Conservation (phyloP, 2,797 vertebrate species). For the Leucoraja ocellata region DNA sequence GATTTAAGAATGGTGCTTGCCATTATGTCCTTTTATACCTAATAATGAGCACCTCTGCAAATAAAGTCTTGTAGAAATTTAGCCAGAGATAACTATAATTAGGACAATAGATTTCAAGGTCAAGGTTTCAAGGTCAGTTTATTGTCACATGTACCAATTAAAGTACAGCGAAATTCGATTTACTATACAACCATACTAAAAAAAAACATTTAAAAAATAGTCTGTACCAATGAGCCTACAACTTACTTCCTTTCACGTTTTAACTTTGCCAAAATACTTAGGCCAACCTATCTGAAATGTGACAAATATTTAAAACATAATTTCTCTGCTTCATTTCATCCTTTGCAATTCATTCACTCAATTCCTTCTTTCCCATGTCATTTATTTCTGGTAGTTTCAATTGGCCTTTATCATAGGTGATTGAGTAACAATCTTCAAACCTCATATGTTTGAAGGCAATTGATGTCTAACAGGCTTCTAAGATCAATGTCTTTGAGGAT, state of each 20-base stretch:
- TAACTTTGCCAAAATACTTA: not conserved
- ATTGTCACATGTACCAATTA: too few relatives aligned
- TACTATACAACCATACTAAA: too few relatives aligned
- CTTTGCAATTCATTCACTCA: not conserved
- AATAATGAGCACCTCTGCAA: not conserved
- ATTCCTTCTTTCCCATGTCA: not conserved
- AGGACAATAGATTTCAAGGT: too few relatives aligned
- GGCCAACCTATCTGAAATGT: not conserved
- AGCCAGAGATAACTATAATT: not conserved
- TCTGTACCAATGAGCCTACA: not conserved
- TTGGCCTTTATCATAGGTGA: not conserved
- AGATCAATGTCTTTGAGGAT: not conserved
- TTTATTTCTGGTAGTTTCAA: not conserved
- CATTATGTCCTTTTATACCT: not conserved
- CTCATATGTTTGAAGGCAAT: too few relatives aligned
- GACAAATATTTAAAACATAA: not conserved
- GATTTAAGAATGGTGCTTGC: not conserved
- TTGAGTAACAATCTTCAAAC: too few relatives aligned
- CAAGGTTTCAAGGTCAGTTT: too few relatives aligned
- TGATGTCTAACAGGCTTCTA: too few relatives aligned
- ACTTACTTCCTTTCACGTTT: not conserved
- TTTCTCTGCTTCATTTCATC: not conserved
- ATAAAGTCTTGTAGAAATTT: not conserved
- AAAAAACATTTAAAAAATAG: too few relatives aligned
- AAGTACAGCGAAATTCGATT: too few relatives aligned